Percentiles rank a stretch among this genome's conserved stretches.
phyloP scores from a whole-genome alignment of 1,140 invertebrate genomes.

The Conopomorpha cramerella region DNA sequence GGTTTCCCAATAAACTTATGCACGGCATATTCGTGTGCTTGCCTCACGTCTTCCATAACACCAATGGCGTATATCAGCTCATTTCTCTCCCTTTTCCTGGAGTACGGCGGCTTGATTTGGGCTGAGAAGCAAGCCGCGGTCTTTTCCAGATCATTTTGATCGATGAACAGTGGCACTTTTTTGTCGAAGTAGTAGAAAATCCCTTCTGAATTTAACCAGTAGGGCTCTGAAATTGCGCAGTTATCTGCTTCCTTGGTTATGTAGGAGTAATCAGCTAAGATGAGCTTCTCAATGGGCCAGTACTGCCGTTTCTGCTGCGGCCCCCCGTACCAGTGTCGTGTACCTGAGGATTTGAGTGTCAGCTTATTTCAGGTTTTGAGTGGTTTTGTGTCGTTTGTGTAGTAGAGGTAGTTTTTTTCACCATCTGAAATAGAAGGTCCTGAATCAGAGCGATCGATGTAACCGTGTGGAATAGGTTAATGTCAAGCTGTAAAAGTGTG shows the following conservation, averaged over 20 bases:
- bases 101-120: constrained; percentile 61
- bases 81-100: constrained; percentile 28
- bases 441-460: too few relatives aligned
- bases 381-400: too few relatives aligned
- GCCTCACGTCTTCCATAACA: constrained; percentile 62
- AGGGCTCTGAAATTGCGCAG: constrained; percentile 72
- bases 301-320: constrained; percentile 64
- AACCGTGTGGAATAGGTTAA: too few relatives aligned
- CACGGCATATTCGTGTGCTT: constrained; percentile 67
- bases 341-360: too few relatives aligned
- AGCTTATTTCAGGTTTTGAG: too few relatives aligned
- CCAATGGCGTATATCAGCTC: constrained; percentile 65
- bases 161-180: constrained; percentile 70
- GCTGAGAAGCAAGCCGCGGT: constrained; percentile 66
- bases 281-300: constrained; percentile 70
- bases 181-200: constrained; percentile 66
- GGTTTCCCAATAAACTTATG: constrained; percentile 66
- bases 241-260: constrained; percentile 66
- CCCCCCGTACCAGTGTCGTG: constrained; percentile 64
- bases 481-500: too few relatives aligned
- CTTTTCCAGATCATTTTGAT: constrained; percentile 68
- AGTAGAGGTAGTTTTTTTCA: too few relatives aligned
- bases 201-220: constrained; percentile 76
- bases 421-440: too few relatives aligned
- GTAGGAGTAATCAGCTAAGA: constrained; percentile 64